Conservation (phyloP, 2,797 vertebrate species). For the Ispidina picta region DNA sequence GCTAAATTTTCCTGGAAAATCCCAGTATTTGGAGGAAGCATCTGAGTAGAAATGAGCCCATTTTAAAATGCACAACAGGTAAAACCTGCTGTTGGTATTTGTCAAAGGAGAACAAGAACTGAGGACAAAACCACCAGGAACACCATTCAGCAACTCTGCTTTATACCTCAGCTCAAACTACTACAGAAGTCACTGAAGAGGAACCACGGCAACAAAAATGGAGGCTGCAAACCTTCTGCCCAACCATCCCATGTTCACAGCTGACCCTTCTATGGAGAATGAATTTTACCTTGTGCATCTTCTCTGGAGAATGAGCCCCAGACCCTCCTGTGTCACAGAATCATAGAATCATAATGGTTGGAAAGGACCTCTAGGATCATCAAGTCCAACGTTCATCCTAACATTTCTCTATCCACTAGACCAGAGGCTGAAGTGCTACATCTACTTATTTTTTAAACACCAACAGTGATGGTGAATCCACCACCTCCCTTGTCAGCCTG, state of each 20-base stretch:
- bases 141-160: slow-evolving; percentile 57
- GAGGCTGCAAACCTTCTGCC: neutral
- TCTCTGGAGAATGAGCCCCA: neutral
- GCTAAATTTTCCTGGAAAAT: neutral
- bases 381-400: no score
- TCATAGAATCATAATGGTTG: no score
- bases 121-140: slow-evolving; percentile 60
- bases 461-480: no score
- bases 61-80: slow-evolving; percentile 10
- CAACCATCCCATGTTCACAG: neutral
- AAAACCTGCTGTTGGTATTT: slow-evolving; percentile 33
- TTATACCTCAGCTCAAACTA: slow-evolving; percentile 40
- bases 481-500: no score
- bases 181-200: slow-evolving; percentile 50
- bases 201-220: neutral
- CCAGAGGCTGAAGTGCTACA: no score
- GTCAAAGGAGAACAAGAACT: slow-evolving; percentile 42
- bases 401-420: no score
- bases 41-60: neutral
- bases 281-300: neutral
- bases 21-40: neutral
- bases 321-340: neutral
- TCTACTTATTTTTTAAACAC: no score
- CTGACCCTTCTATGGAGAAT: neutral
- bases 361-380: no score